phyloP scores from a whole-genome alignment of 1,140 invertebrate genomes.

The Drosophila suzukii region DNA sequence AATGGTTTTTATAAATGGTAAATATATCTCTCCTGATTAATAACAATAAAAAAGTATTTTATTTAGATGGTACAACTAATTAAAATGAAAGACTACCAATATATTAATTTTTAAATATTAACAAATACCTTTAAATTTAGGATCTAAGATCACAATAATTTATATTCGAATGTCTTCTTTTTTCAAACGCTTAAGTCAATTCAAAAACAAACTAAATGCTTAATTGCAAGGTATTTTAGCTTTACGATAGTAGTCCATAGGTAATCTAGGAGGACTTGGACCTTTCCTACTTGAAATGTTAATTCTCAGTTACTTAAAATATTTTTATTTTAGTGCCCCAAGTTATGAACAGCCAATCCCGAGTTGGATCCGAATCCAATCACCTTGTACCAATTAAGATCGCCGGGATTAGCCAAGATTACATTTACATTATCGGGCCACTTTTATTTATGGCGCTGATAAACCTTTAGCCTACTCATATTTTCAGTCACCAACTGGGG shows the following conservation, averaged over 20 bases:
- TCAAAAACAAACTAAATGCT: too few species aligned
- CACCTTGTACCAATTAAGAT: constrained; percentile 43
- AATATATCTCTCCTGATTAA: too few species aligned
- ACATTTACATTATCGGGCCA: constrained; percentile 44
- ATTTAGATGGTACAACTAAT: too few species aligned
- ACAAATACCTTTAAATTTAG: too few species aligned
- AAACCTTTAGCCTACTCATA: constrained; percentile 55
- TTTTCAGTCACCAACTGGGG: constrained; percentile 23
- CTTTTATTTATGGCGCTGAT: constrained; percentile 44
- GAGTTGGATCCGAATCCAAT: not conserved
- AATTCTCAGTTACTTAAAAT: not conserved
- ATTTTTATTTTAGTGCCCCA: constrained; percentile 10
- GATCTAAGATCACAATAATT: too few species aligned
- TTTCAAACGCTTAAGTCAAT: too few species aligned
- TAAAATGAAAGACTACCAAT: too few species aligned
- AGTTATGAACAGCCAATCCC: constrained; percentile 1
- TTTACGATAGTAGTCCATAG: not conserved
- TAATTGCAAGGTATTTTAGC: too few species aligned
- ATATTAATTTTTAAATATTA: too few species aligned
- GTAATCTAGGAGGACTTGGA: too few species aligned
- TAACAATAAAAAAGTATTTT: too few species aligned
- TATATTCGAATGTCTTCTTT: too few species aligned
- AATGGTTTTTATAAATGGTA: not conserved
- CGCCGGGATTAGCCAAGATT: constrained; percentile 41
- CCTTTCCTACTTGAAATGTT: not conserved